Conservation (phyloP, 2,113 vertebrate species). For the Cheilinus undulatus region DNA sequence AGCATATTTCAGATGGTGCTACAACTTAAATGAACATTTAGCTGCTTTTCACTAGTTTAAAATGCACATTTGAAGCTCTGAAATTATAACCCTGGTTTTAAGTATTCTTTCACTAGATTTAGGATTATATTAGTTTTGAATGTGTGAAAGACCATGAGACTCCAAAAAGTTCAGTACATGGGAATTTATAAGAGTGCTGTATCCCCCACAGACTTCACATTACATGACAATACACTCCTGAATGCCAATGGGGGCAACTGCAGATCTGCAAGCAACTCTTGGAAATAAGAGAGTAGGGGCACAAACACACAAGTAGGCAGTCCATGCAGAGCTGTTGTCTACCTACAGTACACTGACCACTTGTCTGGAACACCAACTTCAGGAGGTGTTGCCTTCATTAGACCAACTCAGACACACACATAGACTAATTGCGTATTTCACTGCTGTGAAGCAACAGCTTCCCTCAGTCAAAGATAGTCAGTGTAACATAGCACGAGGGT, state of each 20-base stretch:
- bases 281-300: conserved; percentile 6
- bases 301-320: conserved; percentile 29
- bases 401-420: conserved; percentile 26
- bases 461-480: conserved; percentile 42
- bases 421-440: conserved; percentile 11
- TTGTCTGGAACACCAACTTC: conserved; percentile 29
- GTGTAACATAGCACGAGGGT: conserved; percentile 45
- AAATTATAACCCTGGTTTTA: not conserved
- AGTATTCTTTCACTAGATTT: not conserved
- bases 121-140: too few species aligned
- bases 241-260: not conserved
- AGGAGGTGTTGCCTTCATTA: conserved; percentile 15
- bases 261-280: conserved; percentile 28
- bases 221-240: conserved; percentile 18
- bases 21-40: not conserved
- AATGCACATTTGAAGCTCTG: conserved; percentile 3
- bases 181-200: conserved; percentile 10
- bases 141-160: conserved; percentile 30
- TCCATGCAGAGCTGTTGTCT: conserved; percentile 46
- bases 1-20: not conserved
- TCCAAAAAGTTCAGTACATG: conserved; percentile 1
- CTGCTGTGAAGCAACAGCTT: conserved; percentile 19
- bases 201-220: conserved; percentile 2
- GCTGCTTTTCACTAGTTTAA: not conserved
- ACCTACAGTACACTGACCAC: conserved; percentile 26